Evolutionary conservation across 2,888 invertebrate genomes (phyloP), one percentile per base, ranked within the genome.

Genomic region (Macrosoma leucophasiata): DNA sequence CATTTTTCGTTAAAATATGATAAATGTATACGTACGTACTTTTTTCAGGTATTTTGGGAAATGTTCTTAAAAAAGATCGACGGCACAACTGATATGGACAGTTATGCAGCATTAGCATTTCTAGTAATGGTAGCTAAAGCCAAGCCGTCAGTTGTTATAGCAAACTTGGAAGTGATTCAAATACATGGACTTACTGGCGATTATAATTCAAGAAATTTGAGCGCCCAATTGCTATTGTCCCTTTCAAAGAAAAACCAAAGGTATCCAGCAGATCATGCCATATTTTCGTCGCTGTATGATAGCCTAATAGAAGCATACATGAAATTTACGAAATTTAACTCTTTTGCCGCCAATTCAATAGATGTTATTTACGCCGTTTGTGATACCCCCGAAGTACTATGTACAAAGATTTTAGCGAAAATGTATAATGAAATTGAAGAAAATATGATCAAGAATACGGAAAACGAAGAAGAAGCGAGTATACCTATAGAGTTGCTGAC

Each of bases 41-140:
- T 15, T 30, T 33, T 30, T 37, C 79, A 94, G 86, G 88, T 93
- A 7, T 81, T 97, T 38, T 97, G 95, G 92, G 93, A 95, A 69
- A 90, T 90, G 55, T 95, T 94, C 61, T 88, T 93, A 0, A 86
- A 91, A 53, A 90, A 91, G 60, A 81, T 89, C 7, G 88, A 91
- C 21, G 88, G 89, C 2, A 90, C 91, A 0, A 88, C 89, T 0
- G 86, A 88, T 22, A 85, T 87, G 48, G 91, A 95, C 41, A 90
- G 93, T 32, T 86, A 90, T 32, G 88, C 90, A 1, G 92, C 95
- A 0, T 72, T 95, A 3, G 86, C 91, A 35, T 65, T 97, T 1
- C 81, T 97, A 1, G 89, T 91, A 8, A 94, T 97, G 93, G 88
- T 84, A 26, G 63, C 74, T 7, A 85, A 86, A 51, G 84, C 86